Conservation (phyloP, 2,113 vertebrate genomes). For the Propithecus coquereli region DNA sequence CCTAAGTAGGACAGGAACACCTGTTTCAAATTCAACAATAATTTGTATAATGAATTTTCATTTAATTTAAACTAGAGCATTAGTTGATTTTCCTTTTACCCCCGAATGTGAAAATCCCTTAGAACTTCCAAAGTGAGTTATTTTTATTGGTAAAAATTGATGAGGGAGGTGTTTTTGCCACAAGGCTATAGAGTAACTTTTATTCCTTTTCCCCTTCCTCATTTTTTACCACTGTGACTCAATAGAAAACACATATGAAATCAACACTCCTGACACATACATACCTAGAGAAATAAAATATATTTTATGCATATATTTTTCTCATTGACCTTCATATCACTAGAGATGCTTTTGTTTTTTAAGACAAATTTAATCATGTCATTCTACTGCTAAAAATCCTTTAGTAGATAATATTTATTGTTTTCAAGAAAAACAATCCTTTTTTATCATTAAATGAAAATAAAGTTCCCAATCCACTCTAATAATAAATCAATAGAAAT, state of each 20-base stretch:
- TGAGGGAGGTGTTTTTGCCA: conserved; percentile 67
- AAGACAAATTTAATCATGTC: background rate
- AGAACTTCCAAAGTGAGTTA: conserved; percentile 66
- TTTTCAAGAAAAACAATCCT: background rate
- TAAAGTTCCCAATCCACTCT: background rate
- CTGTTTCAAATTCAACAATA: conserved; percentile 67
- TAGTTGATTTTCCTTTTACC: conserved; percentile 66
- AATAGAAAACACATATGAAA: conserved; percentile 69
- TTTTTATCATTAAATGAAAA: background rate
- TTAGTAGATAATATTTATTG: background rate
- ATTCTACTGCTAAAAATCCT: background rate
- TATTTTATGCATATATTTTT: background rate
- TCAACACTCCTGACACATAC: conserved; percentile 66
- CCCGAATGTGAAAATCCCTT: conserved; percentile 72
- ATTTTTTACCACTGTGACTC: conserved; percentile 61
- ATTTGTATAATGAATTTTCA: conserved; percentile 72
- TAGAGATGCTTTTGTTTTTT: background rate
- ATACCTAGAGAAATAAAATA: conserved; percentile 64
- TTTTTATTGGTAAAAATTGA: conserved; percentile 76
- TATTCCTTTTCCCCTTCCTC: conserved; percentile 57
- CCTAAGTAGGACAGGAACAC: conserved; percentile 43
- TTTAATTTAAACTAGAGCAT: conserved; percentile 72
- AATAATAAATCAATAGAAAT: background rate
- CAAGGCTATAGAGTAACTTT: conserved; percentile 36
- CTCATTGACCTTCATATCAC: background rate